phyloP scores from a whole-genome alignment of 2,888 invertebrate species.

The Diloba caeruleocephala region DNA sequence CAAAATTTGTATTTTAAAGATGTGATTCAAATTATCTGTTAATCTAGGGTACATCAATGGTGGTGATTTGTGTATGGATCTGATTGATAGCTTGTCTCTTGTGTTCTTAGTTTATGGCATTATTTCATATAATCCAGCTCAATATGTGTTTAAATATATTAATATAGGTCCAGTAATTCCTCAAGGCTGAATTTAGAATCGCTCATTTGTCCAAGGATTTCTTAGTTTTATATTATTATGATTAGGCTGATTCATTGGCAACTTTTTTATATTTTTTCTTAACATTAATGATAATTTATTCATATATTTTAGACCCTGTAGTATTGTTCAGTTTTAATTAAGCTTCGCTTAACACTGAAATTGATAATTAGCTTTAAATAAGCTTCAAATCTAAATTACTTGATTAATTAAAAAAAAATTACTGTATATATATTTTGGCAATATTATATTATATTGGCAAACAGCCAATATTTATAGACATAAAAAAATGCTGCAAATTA shows the following conservation, averaged over 20 bases:
- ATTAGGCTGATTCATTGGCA: constrained; percentile 26
- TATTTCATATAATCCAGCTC: constrained; percentile 21
- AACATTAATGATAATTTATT: constrained; percentile 45
- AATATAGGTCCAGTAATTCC: neutral
- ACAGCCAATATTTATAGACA: constrained; percentile 23
- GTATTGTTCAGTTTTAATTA: constrained; percentile 34
- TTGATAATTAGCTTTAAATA: neutral
- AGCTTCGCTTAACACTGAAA: no score
- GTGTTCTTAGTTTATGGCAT: constrained; percentile 12
- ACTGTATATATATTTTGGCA: neutral
- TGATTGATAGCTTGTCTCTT: constrained; percentile 10
- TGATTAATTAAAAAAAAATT: constrained; percentile 21
- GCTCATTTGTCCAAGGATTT: constrained; percentile 29
- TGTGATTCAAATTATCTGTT: constrained; percentile 24
- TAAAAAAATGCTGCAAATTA: constrained; percentile 20
- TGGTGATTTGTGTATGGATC: constrained; percentile 11
- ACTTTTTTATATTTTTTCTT: constrained; percentile 14
- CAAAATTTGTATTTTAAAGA: constrained; percentile 33
- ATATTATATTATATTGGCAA: no score
- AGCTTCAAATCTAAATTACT: constrained; percentile 12
- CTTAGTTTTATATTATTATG: constrained; percentile 14
- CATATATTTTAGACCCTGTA: constrained; percentile 31
- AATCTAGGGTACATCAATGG: constrained; percentile 6
- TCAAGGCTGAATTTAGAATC: constrained; percentile 3
- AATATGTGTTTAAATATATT: no score